These are phyloP conservation scores for Tetragnatha versicolor DNA, from an alignment of 1,140 invertebrate genomes.

Conservation along the genomic window DNA sequence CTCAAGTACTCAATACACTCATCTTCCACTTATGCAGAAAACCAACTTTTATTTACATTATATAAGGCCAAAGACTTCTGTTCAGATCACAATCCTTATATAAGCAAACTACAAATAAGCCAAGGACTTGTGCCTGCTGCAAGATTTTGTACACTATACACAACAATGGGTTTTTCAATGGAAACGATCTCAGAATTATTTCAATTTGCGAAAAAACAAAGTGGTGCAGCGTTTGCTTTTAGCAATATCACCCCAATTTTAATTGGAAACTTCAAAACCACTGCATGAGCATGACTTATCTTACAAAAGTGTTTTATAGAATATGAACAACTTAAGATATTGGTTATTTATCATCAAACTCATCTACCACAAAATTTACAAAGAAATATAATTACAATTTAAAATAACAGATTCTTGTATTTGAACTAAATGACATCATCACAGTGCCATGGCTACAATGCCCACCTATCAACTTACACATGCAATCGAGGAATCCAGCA, in stretches of 20 bases:
- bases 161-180: neutral
- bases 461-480: no score
- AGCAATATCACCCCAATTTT: neutral
- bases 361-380: no score
- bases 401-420: no score
- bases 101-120: slow-evolving; percentile 7
- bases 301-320: no score
- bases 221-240: neutral
- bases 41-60: slow-evolving; percentile 47
- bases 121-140: neutral
- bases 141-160: slow-evolving; percentile 19
- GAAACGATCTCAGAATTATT: no score
- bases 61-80: slow-evolving; percentile 45
- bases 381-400: no score
- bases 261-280: neutral
- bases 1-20: slow-evolving; percentile 2
- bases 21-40: slow-evolving; percentile 26
- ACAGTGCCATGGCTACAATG: no score
- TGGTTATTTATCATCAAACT: no score
- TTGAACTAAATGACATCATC: no score
- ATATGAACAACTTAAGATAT: no score
- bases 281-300: neutral
- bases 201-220: no score
- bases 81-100: slow-evolving; percentile 42
- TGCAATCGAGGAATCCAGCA: no score